Base-by-base conservation (phyloP, 2,113 vertebrate genomes). In the Petrocephalus microphthalmus region DNA sequence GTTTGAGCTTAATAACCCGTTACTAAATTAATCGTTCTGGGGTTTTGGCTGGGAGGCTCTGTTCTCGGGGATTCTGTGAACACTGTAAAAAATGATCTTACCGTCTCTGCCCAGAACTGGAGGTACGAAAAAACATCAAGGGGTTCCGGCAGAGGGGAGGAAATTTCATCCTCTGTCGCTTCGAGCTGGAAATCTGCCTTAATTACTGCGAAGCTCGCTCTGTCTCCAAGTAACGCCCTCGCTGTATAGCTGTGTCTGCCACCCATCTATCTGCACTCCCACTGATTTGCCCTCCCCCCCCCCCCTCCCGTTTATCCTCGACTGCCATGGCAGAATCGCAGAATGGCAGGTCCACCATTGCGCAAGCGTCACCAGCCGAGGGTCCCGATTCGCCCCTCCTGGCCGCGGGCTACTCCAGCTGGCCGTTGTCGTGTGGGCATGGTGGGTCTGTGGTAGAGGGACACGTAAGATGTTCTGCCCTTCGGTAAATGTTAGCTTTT, bases 21-120 rank as follows among this genome's bases (percentile, higher is more conserved):
- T 97, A 96, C 96, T 96, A 95, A 96, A 96, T 96, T 96, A 96
- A 92, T 95, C 92, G 95, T 91, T 90, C 95, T 95, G 96, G 95
- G 95, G 95, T 96, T 97, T 97, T 95, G 93, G 93, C 96, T 96
- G 95, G 95, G 96, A 96, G 94, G 90, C 91, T 85, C 57, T 87
- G 54, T 89, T 89, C 89, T 89, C 88, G 29, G 84, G 87, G 84
- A 89, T 91, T 91, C 87, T 90, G 90, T 91, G 91, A 93, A 90
- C 89, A 89, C 90, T 89, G 89, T 47, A 87, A 78, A 60, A 90
- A 90, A 87, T 51, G 88, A 89, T 90, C 88, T 90, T 74, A 84
- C 67, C 45, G 88, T 54, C 86, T 89, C 84, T 57, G 86, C 85
- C 87, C 88, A 81, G 89, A 89, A 88, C 90, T 90, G 84, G 87